A percentile compares a stretch with the other conserved stretches of the same genome.
Conservation (phyloP, 2,888 invertebrate species). For the Thera obeliscata region DNA sequence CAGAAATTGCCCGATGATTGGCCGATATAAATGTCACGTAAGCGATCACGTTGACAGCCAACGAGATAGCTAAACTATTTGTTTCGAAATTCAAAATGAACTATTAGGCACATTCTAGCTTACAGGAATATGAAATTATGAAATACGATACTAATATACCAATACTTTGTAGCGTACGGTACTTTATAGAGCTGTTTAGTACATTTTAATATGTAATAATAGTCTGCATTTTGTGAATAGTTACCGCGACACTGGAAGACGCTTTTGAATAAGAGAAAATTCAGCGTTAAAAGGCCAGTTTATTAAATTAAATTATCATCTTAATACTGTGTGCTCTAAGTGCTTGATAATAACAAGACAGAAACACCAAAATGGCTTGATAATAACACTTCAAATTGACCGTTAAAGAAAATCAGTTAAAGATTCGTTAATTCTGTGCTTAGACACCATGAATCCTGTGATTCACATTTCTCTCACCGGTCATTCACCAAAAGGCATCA, state of each 20-base stretch:
- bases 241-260: too few relatives aligned
- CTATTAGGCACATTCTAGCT: constrained; percentile 7
- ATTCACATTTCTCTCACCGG: constrained; percentile 78
- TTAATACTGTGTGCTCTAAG: too few relatives aligned
- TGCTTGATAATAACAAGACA: not conserved
- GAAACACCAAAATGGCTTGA: constrained; percentile 2
- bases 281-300: too few relatives aligned
- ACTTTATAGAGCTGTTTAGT: too few relatives aligned
- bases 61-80: constrained; percentile 34
- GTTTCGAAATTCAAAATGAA: constrained; percentile 31
- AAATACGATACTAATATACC: too few relatives aligned
- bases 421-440: constrained; percentile 58
- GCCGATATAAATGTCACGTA: constrained; percentile 68
- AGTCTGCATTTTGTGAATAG: too few relatives aligned
- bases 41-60: constrained; percentile 42
- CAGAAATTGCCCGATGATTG: constrained; percentile 71
- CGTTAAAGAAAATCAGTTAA: constrained; percentile 61
- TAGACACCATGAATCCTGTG: constrained; percentile 80
- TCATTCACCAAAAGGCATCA: constrained; percentile 79
- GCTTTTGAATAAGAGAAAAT: too few relatives aligned
- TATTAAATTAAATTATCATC: too few relatives aligned
- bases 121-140: not conserved
- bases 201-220: too few relatives aligned
- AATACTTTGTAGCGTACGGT: too few relatives aligned
- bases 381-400: constrained; percentile 19